These are phyloP conservation scores for Phrynosoma blainvillii DNA, from an alignment of 2,113 vertebrate species.

Conservation along the genomic window DNA sequence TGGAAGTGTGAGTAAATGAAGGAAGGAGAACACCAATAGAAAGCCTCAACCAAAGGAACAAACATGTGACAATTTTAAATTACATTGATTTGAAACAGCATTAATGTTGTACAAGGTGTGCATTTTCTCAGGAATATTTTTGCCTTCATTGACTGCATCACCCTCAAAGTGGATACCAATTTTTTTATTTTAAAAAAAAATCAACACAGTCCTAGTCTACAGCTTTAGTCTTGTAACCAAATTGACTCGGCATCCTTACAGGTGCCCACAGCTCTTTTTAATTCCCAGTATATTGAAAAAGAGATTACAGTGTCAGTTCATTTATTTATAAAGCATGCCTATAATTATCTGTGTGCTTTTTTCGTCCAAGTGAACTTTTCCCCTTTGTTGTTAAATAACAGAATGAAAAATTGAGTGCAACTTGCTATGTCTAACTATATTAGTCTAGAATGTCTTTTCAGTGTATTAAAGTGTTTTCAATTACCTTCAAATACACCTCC, in stretches of 20 bases:
- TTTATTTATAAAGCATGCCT: conserved; percentile 34
- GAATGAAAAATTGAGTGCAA: conserved; percentile 26
- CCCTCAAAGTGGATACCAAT: neutral
- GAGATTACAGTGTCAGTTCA: neutral
- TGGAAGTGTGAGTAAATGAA: neutral
- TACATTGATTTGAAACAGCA: neutral
- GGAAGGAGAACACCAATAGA: neutral
- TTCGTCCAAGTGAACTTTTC: conserved; percentile 19
- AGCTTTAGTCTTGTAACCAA: neutral
- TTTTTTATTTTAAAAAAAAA: neutral
- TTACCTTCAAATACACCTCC: conserved; percentile 77
- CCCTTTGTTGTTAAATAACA: conserved; percentile 55
- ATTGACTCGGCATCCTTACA: neutral
- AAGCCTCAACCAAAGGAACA: neutral
- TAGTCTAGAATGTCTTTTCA: conserved; percentile 71
- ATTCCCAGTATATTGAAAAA: conserved; percentile 15
- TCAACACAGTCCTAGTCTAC: neutral
- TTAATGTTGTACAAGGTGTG: neutral
- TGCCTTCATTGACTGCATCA: neutral
- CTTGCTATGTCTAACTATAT: conserved; percentile 43
- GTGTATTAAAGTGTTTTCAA: conserved; percentile 75
- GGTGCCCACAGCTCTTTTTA: neutral
- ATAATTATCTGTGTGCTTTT: neutral
- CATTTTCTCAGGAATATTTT: conserved; percentile 2
- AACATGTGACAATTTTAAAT: neutral